A percentile compares a stretch with the other conserved stretches of the same genome.
Conservation (phyloP, 1,140 invertebrate species). For the Zaprionus tsacasi region DNA sequence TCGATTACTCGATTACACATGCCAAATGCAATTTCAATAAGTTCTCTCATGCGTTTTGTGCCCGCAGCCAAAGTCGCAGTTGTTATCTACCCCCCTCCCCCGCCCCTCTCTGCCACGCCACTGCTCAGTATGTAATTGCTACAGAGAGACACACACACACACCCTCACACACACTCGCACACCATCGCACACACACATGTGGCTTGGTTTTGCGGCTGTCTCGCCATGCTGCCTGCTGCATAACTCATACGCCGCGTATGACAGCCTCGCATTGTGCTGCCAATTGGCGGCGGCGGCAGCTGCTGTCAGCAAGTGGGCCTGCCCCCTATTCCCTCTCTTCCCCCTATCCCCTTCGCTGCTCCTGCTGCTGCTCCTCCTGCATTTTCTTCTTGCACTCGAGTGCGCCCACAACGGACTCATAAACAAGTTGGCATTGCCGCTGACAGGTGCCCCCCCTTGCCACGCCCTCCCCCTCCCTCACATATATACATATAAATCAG, state of each 20-base stretch:
- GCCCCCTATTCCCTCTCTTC: background rate
- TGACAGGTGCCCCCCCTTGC: slow-evolving; percentile 25
- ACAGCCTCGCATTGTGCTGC: slow-evolving; percentile 30
- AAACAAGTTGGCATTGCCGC: slow-evolving; percentile 38
- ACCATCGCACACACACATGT: slow-evolving; percentile 2
- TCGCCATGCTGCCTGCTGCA: slow-evolving; percentile 29
- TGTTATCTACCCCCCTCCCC: slow-evolving; percentile 4
- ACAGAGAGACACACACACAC: slow-evolving; percentile 12
- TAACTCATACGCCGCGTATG: slow-evolving; percentile 46
- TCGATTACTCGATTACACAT: slow-evolving; percentile 28
- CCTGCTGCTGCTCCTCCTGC: background rate
- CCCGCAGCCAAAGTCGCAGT: slow-evolving; percentile 24
- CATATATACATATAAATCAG: slow-evolving; percentile 52
- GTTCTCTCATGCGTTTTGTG: slow-evolving; percentile 33
- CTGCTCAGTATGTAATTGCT: background rate
- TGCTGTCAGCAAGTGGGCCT: slow-evolving; percentile 37
- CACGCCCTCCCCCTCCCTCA: too few relatives aligned
- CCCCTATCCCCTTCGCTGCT: background rate
- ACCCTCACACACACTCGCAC: background rate
- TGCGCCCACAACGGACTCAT: slow-evolving; percentile 29
- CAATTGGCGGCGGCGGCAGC: slow-evolving; percentile 44
- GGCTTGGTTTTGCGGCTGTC: slow-evolving; percentile 20
- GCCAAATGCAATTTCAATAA: slow-evolving; percentile 52
- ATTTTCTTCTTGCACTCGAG: slow-evolving; percentile 4
- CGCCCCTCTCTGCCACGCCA: background rate